Evolutionary conservation across 2,113 vertebrate genomes (phyloP).

Genomic region (Mobula hypostoma): DNA sequence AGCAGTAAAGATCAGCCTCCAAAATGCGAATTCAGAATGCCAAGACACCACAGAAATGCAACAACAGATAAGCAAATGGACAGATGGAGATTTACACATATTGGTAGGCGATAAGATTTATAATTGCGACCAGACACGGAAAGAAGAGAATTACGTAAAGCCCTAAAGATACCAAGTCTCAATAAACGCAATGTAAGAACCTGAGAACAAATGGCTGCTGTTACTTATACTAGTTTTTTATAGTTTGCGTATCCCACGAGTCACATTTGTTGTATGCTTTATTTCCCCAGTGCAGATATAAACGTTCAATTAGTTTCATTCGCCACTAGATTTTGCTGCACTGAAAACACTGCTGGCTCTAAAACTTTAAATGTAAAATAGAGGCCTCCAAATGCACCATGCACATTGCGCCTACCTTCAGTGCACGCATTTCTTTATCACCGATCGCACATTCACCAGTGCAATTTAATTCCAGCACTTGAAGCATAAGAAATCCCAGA

Average conservation of each 20-base stretch:
- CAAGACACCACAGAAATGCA: neutral
- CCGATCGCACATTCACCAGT: neutral
- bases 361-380: neutral
- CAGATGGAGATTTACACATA: neutral
- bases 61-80: neutral
- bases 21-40: neutral
- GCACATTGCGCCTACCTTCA: neutral
- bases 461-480: neutral
- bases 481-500: neutral
- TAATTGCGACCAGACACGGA: neutral
- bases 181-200: neutral
- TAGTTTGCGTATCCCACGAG: slow-evolving; percentile 1
- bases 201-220: slow-evolving; percentile 4
- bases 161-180: no score
- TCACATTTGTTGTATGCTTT: neutral
- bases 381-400: neutral
- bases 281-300: slow-evolving; percentile 32
- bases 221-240: neutral
- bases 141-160: neutral
- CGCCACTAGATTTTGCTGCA: neutral
- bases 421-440: neutral
- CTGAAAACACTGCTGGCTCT: neutral
- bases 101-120: neutral
- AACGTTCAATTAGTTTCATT: slow-evolving; percentile 12
- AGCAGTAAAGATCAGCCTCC: neutral